Base-by-base conservation (phyloP, 2,888 invertebrate species). In the Drosophila borborema region DNA sequence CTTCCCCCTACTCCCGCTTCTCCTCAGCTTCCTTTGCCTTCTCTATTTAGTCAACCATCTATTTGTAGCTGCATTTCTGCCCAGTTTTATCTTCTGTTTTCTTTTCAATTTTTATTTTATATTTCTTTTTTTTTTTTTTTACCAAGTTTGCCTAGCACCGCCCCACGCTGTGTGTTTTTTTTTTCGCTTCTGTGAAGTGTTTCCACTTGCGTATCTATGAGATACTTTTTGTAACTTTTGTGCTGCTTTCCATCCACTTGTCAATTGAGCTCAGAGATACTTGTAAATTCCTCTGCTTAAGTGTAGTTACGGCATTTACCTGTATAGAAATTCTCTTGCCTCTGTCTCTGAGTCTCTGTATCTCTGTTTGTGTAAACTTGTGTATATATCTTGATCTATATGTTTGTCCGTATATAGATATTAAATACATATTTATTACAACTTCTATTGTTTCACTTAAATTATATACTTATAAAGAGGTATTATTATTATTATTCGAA, bases 131-230 rank as follows among this genome's bases (percentile, higher is more conserved):
- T 5, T 51, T 46, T 36, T 59, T 36, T 18, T n/a, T 48, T 10
- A 3, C 7, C 28, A 16, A 20, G 20, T 40, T 56, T 38, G 10
- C 10, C 16, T 14, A 41, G 63, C 65, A 38, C 63, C 38, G 53
- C 28, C 51, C 9, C 20, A 20, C 49, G 38, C 12, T 38, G 36
- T 12, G 31, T 55, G 41, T 23, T 55, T 55, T 28, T 36, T 36
- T 5, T 40, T 5, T n/a, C 10, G n/a, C 28, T 28, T 28, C 40
- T 55, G 40, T 48, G n/a, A 59, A 36, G 23, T 59, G 41, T 28
- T 59, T 59, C 38, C 53, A 40, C 34, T 55, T 55, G 60, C 46
- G 61, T 49, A 68, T 68, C 49, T 68, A 18, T 56, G 36, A 55
- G 56, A 43, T 56, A 54, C 54, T 58, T 58, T 72, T 60, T 72